Evolutionary conservation across 1,140 invertebrate genomes (phyloP), one percentile per base, ranked within the genome.

Genomic region (Anastrepha ludens): DNA sequence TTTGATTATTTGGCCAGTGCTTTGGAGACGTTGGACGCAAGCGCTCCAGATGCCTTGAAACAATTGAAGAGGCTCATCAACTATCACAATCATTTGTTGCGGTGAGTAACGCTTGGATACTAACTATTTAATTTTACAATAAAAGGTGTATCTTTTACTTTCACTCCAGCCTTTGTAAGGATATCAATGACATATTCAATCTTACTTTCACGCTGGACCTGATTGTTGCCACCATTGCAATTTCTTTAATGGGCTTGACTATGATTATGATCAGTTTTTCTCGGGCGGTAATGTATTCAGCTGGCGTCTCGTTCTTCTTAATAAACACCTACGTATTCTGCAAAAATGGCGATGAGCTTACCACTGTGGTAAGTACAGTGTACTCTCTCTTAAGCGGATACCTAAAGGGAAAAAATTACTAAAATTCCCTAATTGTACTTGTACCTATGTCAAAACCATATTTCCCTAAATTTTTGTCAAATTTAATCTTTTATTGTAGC

Each of bases 231-330:
- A 90, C 91, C 0, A 87, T 91, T 67, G 91, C 91, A 7, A 90
- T 92, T 67, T 92, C 91, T 39, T 87, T 92, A 86, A 90, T 91
- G 86, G 90, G 85, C 20, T 89, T 90, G 39, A 88, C 91, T 6
- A 91, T 92, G 78, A 64, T 92, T 9, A 88, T 90, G 86, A 89
- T 92, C 13, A 87, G 88, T 58, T 7, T 89, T 39, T 86, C 74
- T n/a, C 86, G 0, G 13, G 88, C 91, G 17, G 85, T 89, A 7
- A 91, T 90, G 62, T 89, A 90, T 62, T 89, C 88, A 0, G 90
- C 88, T 60, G 90, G 90, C 0, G 88, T 92, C 20, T 78, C 87
- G n/a, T 87, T 87, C n/a, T 88, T 88, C 58, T 59, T 88, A 11
- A 64, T 88, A 17, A 70, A 87, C 55, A 87, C 59, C 2, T 86